These are phyloP conservation scores for Mormyrus proboscirostris DNA, from an alignment of 2,797 vertebrate genomes.

Conservation along the genomic window DNA sequence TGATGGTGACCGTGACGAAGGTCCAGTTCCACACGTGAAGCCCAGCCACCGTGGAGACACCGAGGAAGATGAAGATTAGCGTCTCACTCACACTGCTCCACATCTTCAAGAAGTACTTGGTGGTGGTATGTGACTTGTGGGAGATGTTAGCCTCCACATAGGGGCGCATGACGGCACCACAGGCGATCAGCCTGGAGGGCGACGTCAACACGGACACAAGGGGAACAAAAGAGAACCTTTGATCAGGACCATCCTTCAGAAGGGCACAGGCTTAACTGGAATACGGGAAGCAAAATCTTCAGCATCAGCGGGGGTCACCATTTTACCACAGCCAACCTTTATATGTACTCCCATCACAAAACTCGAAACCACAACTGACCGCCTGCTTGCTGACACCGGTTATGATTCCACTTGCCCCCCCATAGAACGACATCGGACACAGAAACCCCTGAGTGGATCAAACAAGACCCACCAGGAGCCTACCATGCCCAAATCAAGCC, in stretches of 20 bases:
- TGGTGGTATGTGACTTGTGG: constrained; percentile 97
- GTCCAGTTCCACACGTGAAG: constrained; percentile 88
- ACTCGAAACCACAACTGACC: neutral
- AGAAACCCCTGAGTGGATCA: neutral
- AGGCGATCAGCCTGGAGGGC: constrained; percentile 78
- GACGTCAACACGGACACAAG: neutral
- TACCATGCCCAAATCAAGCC: neutral
- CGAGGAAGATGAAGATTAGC: constrained; percentile 96
- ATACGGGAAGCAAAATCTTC: neutral
- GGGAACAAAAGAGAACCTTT: neutral
- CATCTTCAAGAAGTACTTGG: constrained; percentile 99
- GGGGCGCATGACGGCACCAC: constrained; percentile 85
- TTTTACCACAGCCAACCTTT: neutral
- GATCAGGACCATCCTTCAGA: neutral
- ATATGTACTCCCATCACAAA: neutral
- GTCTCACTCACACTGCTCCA: constrained; percentile 98
- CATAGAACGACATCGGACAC: neutral
- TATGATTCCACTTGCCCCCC: neutral
- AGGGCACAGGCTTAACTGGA: neutral
- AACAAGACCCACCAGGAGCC: neutral
- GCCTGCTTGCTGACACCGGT: neutral
- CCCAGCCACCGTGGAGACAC: constrained; percentile 88
- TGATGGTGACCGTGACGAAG: constrained; percentile 80
- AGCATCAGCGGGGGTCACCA: neutral
- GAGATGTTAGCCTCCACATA: constrained; percentile 98